phyloP scores from a whole-genome alignment of 1,140 invertebrate genomes.

The Ceratina australensis region DNA sequence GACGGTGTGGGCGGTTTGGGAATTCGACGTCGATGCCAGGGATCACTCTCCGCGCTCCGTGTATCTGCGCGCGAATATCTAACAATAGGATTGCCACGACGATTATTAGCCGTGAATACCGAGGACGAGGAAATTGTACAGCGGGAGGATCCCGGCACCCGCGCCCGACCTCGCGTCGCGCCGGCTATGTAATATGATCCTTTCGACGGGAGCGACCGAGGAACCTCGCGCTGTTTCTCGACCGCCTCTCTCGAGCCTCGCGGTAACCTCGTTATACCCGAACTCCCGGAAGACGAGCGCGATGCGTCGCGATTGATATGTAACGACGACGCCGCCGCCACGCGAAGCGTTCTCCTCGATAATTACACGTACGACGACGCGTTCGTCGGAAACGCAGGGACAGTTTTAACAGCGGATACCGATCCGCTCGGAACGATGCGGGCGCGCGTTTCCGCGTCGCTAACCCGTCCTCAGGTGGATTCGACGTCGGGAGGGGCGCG shows the following conservation, averaged over 20 bases:
- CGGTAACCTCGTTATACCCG: constrained; percentile 67
- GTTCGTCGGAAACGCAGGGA: constrained; percentile 51
- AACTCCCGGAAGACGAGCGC: constrained; percentile 61
- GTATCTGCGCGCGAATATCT: constrained; percentile 9
- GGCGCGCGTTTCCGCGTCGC: constrained; percentile 16
- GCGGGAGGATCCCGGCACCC: constrained; percentile 20
- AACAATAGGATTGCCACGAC: constrained; percentile 55
- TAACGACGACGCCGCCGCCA: constrained; percentile 56
- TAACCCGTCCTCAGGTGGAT: constrained; percentile 7
- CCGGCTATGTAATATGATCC: constrained; percentile 55
- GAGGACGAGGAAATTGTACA: constrained; percentile 46
- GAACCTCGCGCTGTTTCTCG: constrained; percentile 43
- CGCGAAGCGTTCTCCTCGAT: constrained; percentile 62
- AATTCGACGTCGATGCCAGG: constrained; percentile 29
- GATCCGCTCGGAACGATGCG: constrained; percentile 56
- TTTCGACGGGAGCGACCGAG: constrained; percentile 50
- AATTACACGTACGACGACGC: constrained; percentile 72
- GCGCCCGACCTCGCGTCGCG: constrained; percentile 11
- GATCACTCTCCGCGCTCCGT: background rate
- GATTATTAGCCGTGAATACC: constrained; percentile 64
- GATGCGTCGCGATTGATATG: constrained; percentile 64
- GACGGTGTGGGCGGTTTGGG: background rate
- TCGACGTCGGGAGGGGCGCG: background rate
- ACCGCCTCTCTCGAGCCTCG: constrained; percentile 60
- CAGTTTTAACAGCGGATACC: constrained; percentile 38